phyloP scores from a whole-genome alignment of 1,140 invertebrate species.

The Melanaphis sacchari region DNA sequence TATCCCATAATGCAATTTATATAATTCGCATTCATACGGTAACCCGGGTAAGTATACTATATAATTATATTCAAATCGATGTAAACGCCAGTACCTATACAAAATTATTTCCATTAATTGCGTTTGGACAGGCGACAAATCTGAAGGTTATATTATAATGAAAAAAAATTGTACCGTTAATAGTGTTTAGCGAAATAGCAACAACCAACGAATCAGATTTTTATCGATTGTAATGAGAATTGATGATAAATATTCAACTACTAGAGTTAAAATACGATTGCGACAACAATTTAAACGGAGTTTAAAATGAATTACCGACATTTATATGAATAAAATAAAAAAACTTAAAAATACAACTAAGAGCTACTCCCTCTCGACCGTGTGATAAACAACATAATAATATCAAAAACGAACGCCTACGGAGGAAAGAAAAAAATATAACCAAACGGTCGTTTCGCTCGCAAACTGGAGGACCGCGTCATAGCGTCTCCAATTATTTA shows the following conservation, averaged over 20 bases:
- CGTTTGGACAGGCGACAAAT: background rate
- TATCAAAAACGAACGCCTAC: background rate
- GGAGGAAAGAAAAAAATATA: background rate
- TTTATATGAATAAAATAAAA: background rate
- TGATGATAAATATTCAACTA: background rate
- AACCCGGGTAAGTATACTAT: background rate
- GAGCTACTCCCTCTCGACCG: background rate
- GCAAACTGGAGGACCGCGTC: background rate
- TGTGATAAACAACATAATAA: background rate
- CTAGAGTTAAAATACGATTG: background rate
- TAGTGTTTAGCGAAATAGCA: background rate
- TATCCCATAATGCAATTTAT: background rate
- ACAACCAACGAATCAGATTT: background rate
- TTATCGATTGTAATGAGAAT: background rate
- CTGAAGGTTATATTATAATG: background rate
- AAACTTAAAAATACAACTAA: background rate
- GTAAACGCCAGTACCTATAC: background rate
- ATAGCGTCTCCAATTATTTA: background rate
- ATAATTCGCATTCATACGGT: background rate
- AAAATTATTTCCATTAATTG: background rate
- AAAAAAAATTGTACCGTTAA: background rate
- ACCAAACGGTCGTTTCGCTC: background rate
- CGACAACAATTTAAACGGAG: background rate
- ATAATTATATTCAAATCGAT: background rate
- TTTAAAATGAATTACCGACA: background rate